Evolutionary conservation across 2,888 invertebrate genomes (phyloP).

Genomic region (Chrysotoxum bicinctum): DNA sequence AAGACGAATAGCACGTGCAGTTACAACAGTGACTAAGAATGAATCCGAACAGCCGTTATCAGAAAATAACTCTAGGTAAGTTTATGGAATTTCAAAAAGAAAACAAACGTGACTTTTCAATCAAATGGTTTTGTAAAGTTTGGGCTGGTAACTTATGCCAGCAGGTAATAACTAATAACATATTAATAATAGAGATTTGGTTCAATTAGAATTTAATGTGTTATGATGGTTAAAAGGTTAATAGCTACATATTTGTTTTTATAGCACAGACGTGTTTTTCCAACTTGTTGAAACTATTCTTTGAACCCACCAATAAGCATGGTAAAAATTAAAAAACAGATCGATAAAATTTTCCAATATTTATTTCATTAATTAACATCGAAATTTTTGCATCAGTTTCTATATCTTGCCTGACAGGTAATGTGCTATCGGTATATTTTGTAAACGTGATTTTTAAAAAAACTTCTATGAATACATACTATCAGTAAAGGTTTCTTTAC

Average conservation of each 20-base stretch:
- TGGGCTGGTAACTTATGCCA: not conserved
- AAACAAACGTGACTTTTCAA: constrained; percentile 75
- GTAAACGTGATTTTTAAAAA: too few relatives aligned
- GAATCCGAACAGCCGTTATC: constrained; percentile 81
- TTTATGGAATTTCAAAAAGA: constrained; percentile 8
- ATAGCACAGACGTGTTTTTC: not conserved
- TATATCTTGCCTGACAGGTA: not conserved
- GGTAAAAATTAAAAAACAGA: not conserved
- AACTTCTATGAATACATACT: too few relatives aligned
- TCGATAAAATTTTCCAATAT: not conserved
- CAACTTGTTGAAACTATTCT: not conserved
- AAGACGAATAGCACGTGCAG: constrained; percentile 81
- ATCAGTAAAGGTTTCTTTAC: too few relatives aligned
- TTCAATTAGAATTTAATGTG: not conserved
- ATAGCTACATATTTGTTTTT: not conserved
- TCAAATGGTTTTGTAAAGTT: not conserved
- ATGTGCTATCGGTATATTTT: not conserved
- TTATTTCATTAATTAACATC: not conserved
- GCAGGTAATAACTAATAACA: not conserved
- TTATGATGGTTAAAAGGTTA: not conserved
- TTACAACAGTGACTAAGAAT: constrained; percentile 81
- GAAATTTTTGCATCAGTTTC: not conserved
- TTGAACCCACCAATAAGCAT: not conserved
- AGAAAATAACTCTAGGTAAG: constrained; percentile 77
- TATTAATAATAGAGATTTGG: not conserved